Evolutionary conservation across 2,113 vertebrate species (phyloP).

Genomic region (Cyphomyrus plagiostoma): DNA sequence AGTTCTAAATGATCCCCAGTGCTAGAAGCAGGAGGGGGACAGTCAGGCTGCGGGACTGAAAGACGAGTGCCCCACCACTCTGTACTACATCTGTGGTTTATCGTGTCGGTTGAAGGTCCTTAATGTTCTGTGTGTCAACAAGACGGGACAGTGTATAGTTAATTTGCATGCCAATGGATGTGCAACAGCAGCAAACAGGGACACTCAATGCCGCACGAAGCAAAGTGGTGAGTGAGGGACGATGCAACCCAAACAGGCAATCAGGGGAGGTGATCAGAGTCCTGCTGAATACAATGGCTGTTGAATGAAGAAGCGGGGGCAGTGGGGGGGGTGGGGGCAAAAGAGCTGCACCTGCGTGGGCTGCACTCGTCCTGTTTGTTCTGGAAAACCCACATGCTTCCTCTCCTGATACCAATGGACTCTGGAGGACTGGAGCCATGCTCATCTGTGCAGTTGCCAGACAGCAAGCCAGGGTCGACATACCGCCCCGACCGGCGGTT

Average conservation of each 20-base stretch:
- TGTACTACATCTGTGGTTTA: background rate
- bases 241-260: conserved; percentile 16
- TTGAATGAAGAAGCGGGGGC: conserved; percentile 15
- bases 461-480: conserved; percentile 41
- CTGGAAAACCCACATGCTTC: conserved; percentile 51
- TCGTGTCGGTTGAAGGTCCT: background rate
- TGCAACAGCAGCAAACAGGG: background rate
- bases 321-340: background rate
- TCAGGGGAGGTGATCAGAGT: conserved; percentile 6
- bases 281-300: conserved; percentile 15
- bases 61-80: conserved; percentile 10
- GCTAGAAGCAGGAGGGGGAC: background rate
- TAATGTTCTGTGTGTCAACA: background rate
- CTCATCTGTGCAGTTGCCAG: conserved; percentile 21
- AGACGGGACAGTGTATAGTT: background rate
- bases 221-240: background rate
- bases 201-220: background rate
- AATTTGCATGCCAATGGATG: background rate
- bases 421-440: conserved; percentile 31
- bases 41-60: background rate
- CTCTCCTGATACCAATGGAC: conserved; percentile 30
- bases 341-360: conserved; percentile 60
- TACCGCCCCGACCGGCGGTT: conserved; percentile 26
- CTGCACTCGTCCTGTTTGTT: conserved; percentile 61
- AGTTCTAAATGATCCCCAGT: background rate